These are phyloP conservation scores for Syngnathus scovelli DNA, from an alignment of 2,113 vertebrate species.

Conservation along the genomic window DNA sequence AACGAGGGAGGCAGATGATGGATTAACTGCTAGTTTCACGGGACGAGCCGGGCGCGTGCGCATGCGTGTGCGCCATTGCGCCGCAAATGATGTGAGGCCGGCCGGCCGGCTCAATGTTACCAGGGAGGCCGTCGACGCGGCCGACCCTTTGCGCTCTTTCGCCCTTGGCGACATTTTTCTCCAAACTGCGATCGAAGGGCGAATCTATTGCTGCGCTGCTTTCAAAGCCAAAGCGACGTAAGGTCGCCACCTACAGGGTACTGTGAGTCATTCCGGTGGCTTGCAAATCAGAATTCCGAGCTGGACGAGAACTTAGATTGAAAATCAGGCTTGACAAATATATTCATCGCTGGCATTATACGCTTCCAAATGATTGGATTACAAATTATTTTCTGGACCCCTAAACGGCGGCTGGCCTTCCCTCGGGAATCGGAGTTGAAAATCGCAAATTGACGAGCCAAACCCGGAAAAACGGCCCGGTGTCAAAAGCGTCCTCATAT, in stretches of 20 bases:
- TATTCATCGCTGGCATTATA: too few species aligned
- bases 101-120: constrained; percentile 58
- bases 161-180: background rate
- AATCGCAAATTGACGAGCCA: constrained; percentile 55
- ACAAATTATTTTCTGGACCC: background rate
- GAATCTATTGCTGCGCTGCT: too few species aligned
- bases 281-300: too few species aligned
- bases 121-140: constrained; percentile 27
- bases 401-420: background rate
- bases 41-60: constrained; percentile 43
- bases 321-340: too few species aligned
- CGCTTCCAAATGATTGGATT: background rate
- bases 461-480: constrained; percentile 56
- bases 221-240: too few species aligned
- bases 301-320: too few species aligned
- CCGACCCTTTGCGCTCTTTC: constrained; percentile 12
- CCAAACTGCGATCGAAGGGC: too few species aligned
- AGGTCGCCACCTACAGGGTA: too few species aligned
- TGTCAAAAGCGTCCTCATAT: constrained; percentile 56
- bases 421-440: background rate
- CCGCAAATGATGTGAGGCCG: constrained; percentile 61
- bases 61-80: constrained; percentile 51
- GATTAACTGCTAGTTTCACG: constrained; percentile 68
- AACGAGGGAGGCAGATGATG: constrained; percentile 60
- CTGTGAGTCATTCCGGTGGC: too few species aligned